Percentiles rank a stretch among this genome's conserved stretches.
phyloP scores from a whole-genome alignment of 2,797 vertebrate species.

The Uromys caudimaculatus region DNA sequence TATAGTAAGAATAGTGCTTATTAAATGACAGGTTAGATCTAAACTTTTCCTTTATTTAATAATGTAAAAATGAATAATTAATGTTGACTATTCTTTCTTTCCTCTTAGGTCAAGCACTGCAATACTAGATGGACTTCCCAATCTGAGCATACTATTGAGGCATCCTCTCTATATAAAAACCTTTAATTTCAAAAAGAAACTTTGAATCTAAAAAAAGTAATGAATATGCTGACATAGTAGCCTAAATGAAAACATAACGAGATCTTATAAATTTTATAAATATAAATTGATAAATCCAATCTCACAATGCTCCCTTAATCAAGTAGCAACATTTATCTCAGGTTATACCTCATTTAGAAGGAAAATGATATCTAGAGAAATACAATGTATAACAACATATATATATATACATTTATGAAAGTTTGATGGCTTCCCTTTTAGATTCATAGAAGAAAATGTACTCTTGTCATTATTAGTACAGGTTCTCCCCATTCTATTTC shows the following conservation, averaged over 20 bases:
- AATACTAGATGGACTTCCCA: not conserved
- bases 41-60: slow-evolving; percentile 15
- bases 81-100: not conserved
- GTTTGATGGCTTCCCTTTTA: slow-evolving; percentile 48
- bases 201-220: slow-evolving; percentile 23
- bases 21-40: not conserved
- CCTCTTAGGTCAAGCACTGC: not conserved
- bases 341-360: not conserved
- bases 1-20: not conserved
- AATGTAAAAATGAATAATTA: not conserved
- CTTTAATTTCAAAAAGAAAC: not conserved
- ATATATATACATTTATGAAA: slow-evolving; percentile 54
- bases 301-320: slow-evolving; percentile 2
- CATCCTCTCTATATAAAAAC: too few species aligned
- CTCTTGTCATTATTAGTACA: not conserved
- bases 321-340: slow-evolving; percentile 2
- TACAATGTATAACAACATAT: not conserved
- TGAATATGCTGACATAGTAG: not conserved
- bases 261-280: slow-evolving; percentile 42
- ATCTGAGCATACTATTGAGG: not conserved
- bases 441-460: slow-evolving; percentile 27
- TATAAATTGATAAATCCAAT: slow-evolving; percentile 43
- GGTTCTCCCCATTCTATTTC: not conserved
- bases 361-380: slow-evolving; percentile 3
- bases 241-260: not conserved